Percentiles rank a stretch among this genome's conserved stretches.
phyloP scores from a whole-genome alignment of 2,888 invertebrate species.

The Adelphocoris suturalis region DNA sequence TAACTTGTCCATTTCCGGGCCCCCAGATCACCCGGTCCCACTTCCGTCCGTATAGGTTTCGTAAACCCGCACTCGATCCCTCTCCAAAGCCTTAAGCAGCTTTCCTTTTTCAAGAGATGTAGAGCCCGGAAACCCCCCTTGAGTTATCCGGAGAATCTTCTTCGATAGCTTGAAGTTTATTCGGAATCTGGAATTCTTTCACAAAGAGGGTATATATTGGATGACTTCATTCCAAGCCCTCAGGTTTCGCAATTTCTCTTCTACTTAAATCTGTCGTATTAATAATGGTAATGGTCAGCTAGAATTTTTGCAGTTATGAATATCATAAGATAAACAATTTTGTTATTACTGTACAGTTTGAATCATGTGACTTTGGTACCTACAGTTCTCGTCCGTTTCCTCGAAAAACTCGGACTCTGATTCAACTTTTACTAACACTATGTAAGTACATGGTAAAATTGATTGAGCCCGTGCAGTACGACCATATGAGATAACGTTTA shows the following conservation, averaged over 20 bases:
- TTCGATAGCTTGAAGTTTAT: background rate
- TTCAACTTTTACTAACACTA: too few species aligned
- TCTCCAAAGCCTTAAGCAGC: background rate
- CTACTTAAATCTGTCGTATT: background rate
- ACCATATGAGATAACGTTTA: too few species aligned
- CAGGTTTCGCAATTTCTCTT: background rate
- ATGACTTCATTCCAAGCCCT: background rate
- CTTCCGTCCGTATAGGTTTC: background rate
- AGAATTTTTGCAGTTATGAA: too few species aligned
- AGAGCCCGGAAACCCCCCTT: background rate
- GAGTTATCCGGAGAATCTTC: background rate
- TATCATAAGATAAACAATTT: too few species aligned
- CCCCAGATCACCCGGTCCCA: background rate
- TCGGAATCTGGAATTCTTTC: background rate
- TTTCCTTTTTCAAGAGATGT: background rate
- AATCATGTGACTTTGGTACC: too few species aligned
- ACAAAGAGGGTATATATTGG: background rate
- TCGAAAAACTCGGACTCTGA: too few species aligned
- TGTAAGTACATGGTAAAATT: too few species aligned
- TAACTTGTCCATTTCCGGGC: background rate
- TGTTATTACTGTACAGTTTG: too few species aligned
- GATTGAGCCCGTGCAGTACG: too few species aligned
- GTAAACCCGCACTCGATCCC: background rate
- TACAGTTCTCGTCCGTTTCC: too few species aligned
- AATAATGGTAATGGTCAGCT: too few species aligned